These are phyloP conservation scores for Auanema sp. DNA, from an alignment of 2,888 invertebrate genomes.

Conservation along the genomic window DNA sequence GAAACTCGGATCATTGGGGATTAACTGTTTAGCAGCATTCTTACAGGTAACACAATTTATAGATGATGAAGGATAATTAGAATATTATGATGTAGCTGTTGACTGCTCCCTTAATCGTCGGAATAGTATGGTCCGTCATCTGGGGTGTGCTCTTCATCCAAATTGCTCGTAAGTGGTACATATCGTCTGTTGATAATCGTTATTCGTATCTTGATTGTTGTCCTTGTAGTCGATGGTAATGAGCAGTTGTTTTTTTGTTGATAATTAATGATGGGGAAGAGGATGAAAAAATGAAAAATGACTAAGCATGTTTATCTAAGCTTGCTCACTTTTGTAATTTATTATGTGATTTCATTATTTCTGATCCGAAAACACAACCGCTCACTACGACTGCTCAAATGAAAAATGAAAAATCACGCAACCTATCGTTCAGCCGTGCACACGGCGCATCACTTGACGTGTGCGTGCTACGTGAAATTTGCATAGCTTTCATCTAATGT, in stretches of 20 bases:
- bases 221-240: constrained; percentile 43
- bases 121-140: constrained; percentile 69
- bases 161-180: constrained; percentile 65
- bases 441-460: too few relatives aligned
- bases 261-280: neutral
- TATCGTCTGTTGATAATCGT: constrained; percentile 45
- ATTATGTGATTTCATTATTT: too few relatives aligned
- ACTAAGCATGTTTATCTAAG: too few relatives aligned
- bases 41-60: constrained; percentile 27
- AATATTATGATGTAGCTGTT: constrained; percentile 52
- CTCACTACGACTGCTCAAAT: too few relatives aligned
- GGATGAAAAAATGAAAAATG: neutral
- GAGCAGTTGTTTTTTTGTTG: neutral
- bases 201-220: constrained; percentile 36
- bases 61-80: neutral
- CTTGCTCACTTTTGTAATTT: too few relatives aligned
- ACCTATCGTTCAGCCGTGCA: too few relatives aligned
- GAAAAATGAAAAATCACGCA: too few relatives aligned
- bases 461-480: too few relatives aligned
- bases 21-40: constrained; percentile 66
- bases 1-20: constrained; percentile 64
- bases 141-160: constrained; percentile 68
- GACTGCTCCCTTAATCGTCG: constrained; percentile 67
- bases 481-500: too few relatives aligned
- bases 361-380: too few relatives aligned